Conservation (phyloP, 2,113 vertebrate genomes). For the Chaenocephalus aceratus region DNA sequence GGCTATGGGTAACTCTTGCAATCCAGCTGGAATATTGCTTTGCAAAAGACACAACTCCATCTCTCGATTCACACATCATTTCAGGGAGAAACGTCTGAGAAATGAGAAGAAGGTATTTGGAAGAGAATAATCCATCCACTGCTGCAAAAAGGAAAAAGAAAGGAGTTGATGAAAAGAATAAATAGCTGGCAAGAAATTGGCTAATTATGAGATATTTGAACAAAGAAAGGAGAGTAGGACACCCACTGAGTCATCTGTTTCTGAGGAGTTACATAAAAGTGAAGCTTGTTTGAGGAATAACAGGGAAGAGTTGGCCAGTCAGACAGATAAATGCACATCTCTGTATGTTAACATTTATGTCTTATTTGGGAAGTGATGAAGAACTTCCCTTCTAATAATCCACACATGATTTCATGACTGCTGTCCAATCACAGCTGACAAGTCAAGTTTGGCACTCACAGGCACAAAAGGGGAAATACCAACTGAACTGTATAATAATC, state of each 20-base stretch:
- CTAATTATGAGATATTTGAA: conserved; percentile 10
- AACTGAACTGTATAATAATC: conserved; percentile 17
- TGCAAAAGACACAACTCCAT: conserved; percentile 14
- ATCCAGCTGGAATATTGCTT: conserved; percentile 28
- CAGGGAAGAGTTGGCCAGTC: background rate
- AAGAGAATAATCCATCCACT: conserved; percentile 3
- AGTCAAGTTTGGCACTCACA: background rate
- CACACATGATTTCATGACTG: conserved; percentile 10
- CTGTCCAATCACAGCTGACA: background rate
- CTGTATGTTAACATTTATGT: conserved; percentile 4
- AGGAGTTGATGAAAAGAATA: background rate
- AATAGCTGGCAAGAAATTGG: background rate
- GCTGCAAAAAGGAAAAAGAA: conserved; percentile 14
- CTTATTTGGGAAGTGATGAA: conserved; percentile 12
- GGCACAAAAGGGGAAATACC: background rate
- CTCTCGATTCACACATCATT: conserved; percentile 19
- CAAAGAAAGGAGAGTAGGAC: background rate
- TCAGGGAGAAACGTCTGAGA: conserved; percentile 11
- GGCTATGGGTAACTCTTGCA: background rate
- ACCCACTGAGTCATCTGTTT: background rate
- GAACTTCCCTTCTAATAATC: conserved; percentile 30
- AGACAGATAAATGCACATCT: no score
- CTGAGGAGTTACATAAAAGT: conserved; percentile 19
- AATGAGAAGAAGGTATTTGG: conserved; percentile 22
- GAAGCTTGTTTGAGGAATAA: conserved; percentile 21